These are phyloP conservation scores for Furcula furcula DNA, from an alignment of 2,888 invertebrate genomes.

Conservation along the genomic window DNA sequence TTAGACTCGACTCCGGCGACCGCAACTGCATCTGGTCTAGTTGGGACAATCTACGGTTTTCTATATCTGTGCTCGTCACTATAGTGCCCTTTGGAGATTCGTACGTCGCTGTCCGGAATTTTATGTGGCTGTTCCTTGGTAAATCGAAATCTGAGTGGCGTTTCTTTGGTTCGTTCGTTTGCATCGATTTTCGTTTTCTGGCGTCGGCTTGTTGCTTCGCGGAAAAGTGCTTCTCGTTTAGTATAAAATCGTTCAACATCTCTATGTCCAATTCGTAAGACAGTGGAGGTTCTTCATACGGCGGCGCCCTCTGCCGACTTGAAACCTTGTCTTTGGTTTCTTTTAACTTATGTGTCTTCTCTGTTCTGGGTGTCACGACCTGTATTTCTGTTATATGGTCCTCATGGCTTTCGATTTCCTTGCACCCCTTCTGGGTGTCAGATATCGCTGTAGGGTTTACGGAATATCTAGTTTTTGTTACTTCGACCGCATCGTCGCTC, in stretches of 20 bases:
- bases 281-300: slow-evolving; percentile 56
- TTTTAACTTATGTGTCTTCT: slow-evolving; percentile 49
- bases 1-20: slow-evolving; percentile 48
- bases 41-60: slow-evolving; percentile 82
- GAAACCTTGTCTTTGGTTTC: slow-evolving; percentile 58
- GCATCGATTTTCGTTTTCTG: slow-evolving; percentile 62
- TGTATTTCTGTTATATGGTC: slow-evolving; percentile 89
- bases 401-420: slow-evolving; percentile 47
- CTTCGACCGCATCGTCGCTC: slow-evolving; percentile 51
- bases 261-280: slow-evolving; percentile 72
- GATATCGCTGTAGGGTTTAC: slow-evolving; percentile 68
- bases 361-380: slow-evolving; percentile 81
- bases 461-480: slow-evolving; percentile 70
- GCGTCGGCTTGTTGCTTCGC: slow-evolving; percentile 63
- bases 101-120: slow-evolving; percentile 84
- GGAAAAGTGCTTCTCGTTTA: slow-evolving; percentile 69
- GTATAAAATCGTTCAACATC: slow-evolving; percentile 72
- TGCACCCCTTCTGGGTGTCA: slow-evolving; percentile 56
- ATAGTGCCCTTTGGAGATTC: slow-evolving; percentile 81
- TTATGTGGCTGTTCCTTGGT: slow-evolving; percentile 81
- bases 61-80: slow-evolving; percentile 74
- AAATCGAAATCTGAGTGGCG: slow-evolving; percentile 76
- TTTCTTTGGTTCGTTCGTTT: slow-evolving; percentile 70
- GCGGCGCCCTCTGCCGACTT: slow-evolving; percentile 64
- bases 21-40: slow-evolving; percentile 69